Conservation (phyloP, 2,797 vertebrate species). For the Esox lucius region DNA sequence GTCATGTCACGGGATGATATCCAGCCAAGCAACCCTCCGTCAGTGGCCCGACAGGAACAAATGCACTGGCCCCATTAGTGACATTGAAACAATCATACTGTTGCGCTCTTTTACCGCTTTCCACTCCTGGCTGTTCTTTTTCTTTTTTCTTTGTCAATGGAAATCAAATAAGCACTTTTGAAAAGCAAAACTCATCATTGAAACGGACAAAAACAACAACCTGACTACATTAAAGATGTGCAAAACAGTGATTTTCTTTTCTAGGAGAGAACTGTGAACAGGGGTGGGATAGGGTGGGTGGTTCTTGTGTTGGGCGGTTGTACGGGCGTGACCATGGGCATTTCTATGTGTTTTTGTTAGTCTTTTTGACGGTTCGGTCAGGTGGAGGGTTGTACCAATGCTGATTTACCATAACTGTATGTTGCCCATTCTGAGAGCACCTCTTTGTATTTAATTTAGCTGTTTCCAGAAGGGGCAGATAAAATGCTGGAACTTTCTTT, state of each 20-base stretch:
- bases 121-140: slow-evolving; percentile 55
- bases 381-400: slow-evolving; percentile 59
- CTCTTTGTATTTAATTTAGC: slow-evolving; percentile 74
- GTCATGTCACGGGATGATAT: slow-evolving; percentile 10
- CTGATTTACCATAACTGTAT: slow-evolving; percentile 75
- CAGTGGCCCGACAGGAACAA: slow-evolving; percentile 28
- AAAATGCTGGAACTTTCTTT: slow-evolving; percentile 65
- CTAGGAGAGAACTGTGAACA: slow-evolving; percentile 78
- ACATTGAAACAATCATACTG: background rate
- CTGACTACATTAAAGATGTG: slow-evolving; percentile 62
- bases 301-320: slow-evolving; percentile 42
- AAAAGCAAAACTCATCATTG: slow-evolving; percentile 61
- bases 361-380: slow-evolving; percentile 58
- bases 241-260: slow-evolving; percentile 52
- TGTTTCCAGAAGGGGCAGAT: slow-evolving; percentile 64
- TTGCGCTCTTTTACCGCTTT: slow-evolving; percentile 17
- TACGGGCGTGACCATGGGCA: slow-evolving; percentile 63
- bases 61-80: slow-evolving; percentile 30
- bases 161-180: slow-evolving; percentile 80
- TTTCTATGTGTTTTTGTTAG: slow-evolving; percentile 53
- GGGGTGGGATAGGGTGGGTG: slow-evolving; percentile 38
- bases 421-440: slow-evolving; percentile 74
- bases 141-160: slow-evolving; percentile 62
- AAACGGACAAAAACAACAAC: slow-evolving; percentile 63
- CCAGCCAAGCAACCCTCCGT: slow-evolving; percentile 22